Percentiles rank a stretch among this genome's conserved stretches.
These are phyloP conservation scores for Sitophilus oryzae DNA, from an alignment of 1,140 invertebrate species.

Conservation along the genomic window DNA sequence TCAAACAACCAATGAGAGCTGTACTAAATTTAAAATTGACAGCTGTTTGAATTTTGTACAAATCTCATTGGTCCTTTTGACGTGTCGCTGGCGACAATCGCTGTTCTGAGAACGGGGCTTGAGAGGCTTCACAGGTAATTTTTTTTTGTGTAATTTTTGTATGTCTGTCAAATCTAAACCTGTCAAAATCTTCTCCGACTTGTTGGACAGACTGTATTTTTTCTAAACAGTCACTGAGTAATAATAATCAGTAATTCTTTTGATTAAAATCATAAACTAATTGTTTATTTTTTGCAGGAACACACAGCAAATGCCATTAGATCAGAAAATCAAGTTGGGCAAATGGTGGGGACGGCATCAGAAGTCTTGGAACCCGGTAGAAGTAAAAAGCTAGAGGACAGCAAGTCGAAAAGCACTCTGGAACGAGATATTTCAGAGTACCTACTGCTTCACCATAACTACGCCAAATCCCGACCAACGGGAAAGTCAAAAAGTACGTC, in stretches of 20 bases:
- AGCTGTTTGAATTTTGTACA: too few relatives aligned
- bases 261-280: slow-evolving; percentile 1
- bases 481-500: slow-evolving; percentile 7
- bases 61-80: too few relatives aligned
- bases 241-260: neutral
- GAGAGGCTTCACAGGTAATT: too few relatives aligned
- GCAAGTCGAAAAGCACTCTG: slow-evolving; percentile 20
- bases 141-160: too few relatives aligned
- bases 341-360: slow-evolving; percentile 75
- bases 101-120: too few relatives aligned
- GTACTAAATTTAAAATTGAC: too few relatives aligned
- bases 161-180: too few relatives aligned
- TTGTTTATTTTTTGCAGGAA: slow-evolving; percentile 33
- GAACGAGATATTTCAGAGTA: slow-evolving; percentile 37
- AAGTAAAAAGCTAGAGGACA: slow-evolving; percentile 43
- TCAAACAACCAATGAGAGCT: too few relatives aligned
- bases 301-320: slow-evolving; percentile 38
- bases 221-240: neutral
- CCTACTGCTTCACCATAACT: slow-evolving; percentile 41
- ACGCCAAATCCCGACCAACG: slow-evolving; percentile 27
- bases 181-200: too few relatives aligned
- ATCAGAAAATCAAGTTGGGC: slow-evolving; percentile 42
- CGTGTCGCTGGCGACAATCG: too few relatives aligned
- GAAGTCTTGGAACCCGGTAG: slow-evolving; percentile 71
- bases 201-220: neutral